Base-by-base conservation (phyloP, 2,797 vertebrate species). In the Acestrorhynchus altus region DNA sequence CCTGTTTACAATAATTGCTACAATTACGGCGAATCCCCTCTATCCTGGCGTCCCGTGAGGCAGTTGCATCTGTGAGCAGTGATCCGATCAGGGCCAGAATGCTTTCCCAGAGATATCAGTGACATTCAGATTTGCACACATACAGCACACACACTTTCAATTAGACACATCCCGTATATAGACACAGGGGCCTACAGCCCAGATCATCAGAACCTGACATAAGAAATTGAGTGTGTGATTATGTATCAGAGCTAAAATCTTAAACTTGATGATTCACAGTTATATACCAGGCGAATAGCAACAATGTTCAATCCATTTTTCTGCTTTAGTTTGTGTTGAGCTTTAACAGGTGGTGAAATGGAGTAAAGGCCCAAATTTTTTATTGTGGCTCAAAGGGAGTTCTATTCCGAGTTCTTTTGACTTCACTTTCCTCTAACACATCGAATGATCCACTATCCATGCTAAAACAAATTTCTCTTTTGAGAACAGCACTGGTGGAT, bases 41-140 rank as follows among this genome's bases (percentile, higher is more conserved):
- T 56, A 65, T 76, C 63, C 74, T 63, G 35, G 40, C 51, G 35
- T 87, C 88, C 89, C 87, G 83, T 60, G 86, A 91, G 88, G 83
- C 84, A 83, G 83, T 87, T 76, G 39, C 81, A 90, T 92, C 89
- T 90, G 89, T 87, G 78, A 87, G 87, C 56, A 59, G 83, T 89
- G 84, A 90, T 90, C 87, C 87, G 82, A 84, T 81, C 83, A 47
- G 64, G 84, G 82, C 15, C 60, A 82, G 63, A 86, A 81, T 73
- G 78, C 80, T 92, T 92, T 92, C 90, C 90, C 89, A 92, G 88
- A 91, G 87, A 92, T 90, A 91, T 91, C 89, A 89, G 82, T 89
- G 88, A 88, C 84, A 87, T 90, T 31, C 60, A 6, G 18, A 44
- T 61, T 44, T 61, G 52, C 51, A 76, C 72, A 63, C 77, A 39